Conservation (phyloP, 2,888 invertebrate species). For the Brachyopa scutellaris region DNA sequence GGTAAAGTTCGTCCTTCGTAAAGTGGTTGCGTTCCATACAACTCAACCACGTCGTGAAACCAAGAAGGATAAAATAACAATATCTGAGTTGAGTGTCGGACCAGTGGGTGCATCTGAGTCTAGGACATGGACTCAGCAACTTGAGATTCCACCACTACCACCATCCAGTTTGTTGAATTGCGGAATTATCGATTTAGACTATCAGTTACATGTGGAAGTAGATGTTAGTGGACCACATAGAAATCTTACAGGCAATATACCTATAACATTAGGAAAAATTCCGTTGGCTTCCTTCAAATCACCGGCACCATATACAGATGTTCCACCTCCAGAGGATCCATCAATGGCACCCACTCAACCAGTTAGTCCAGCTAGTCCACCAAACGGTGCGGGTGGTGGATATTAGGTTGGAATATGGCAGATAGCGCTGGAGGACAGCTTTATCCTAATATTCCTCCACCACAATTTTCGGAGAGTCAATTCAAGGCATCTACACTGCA, state of each 20-base stretch:
- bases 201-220: conserved; percentile 87
- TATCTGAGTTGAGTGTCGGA: conserved; percentile 86
- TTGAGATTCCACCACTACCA: conserved; percentile 89
- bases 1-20: conserved; percentile 86
- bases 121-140: conserved; percentile 85
- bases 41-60: conserved; percentile 85
- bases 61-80: conserved; percentile 82
- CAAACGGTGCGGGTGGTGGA: conserved; percentile 80
- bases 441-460: conserved; percentile 84
- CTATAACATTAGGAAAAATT: conserved; percentile 89
- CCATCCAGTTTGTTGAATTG: conserved; percentile 90
- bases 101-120: conserved; percentile 85
- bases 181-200: conserved; percentile 88
- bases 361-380: conserved; percentile 80
- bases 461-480: conserved; percentile 86
- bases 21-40: conserved; percentile 87
- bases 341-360: conserved; percentile 81
- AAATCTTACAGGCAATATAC: conserved; percentile 86
- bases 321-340: conserved; percentile 79
- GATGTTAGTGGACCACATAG: conserved; percentile 86
- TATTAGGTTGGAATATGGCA: conserved; percentile 81
- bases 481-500: conserved; percentile 85
- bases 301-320: conserved; percentile 80
- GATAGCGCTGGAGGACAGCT: conserved; percentile 79
- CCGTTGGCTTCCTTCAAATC: conserved; percentile 84